These are phyloP conservation scores for Hippocampus comes DNA, from an alignment of 2,113 vertebrate genomes.

Conservation along the genomic window DNA sequence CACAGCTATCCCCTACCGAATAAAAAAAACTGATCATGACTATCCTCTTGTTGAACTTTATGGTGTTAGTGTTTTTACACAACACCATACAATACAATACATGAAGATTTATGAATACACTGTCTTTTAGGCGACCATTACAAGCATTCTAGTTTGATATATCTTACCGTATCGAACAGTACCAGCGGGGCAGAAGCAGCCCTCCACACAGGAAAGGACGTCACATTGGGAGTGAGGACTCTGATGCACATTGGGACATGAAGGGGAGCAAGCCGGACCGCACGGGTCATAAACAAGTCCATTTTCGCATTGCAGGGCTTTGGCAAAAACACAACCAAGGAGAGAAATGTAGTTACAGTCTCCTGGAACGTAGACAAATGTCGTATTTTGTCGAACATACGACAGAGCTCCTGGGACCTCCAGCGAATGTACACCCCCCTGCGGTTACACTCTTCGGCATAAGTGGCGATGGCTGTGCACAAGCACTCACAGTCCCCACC, in stretches of 20 bases:
- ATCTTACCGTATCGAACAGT: slow-evolving; percentile 74
- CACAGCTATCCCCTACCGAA: slow-evolving; percentile 72
- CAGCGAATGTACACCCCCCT: slow-evolving; percentile 77
- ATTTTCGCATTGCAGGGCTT: slow-evolving; percentile 86
- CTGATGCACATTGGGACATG: slow-evolving; percentile 64
- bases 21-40: not conserved
- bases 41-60: too few relatives aligned
- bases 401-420: slow-evolving; percentile 88
- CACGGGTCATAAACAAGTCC: slow-evolving; percentile 83
- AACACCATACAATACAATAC: too few relatives aligned
- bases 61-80: too few relatives aligned
- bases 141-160: not conserved
- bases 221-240: slow-evolving; percentile 68
- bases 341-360: not conserved
- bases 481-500: slow-evolving; percentile 91
- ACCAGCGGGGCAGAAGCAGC: slow-evolving; percentile 84
- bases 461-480: slow-evolving; percentile 84
- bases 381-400: slow-evolving; percentile 57
- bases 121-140: not conserved
- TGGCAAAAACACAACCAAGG: not conserved
- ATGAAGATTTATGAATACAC: not conserved
- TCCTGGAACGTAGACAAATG: not conserved
- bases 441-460: slow-evolving; percentile 80
- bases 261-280: slow-evolving; percentile 75
- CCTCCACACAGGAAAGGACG: slow-evolving; percentile 78